Percentiles rank a stretch among this genome's conserved stretches.
These are phyloP conservation scores for Idaea straminata DNA, from an alignment of 2,888 invertebrate species.

Conservation along the genomic window DNA sequence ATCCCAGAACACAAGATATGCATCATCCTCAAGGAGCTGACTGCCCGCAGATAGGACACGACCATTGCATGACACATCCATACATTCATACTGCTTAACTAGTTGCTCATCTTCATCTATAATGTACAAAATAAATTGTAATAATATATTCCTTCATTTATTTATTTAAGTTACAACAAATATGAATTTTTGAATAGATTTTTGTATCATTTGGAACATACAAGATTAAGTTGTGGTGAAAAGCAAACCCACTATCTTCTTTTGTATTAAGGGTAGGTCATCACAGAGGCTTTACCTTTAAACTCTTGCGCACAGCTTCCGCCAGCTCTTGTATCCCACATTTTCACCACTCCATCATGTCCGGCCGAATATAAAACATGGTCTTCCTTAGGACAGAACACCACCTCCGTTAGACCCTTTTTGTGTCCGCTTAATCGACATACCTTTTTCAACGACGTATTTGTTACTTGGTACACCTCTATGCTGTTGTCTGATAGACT, in stretches of 20 bases:
- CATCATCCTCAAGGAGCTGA: conserved; percentile 83
- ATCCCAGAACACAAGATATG: conserved; percentile 91
- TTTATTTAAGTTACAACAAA: too few species aligned
- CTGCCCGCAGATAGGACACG: conserved; percentile 88
- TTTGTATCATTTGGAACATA: too few species aligned
- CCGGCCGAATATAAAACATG: conserved; percentile 81
- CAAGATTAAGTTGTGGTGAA: too few species aligned
- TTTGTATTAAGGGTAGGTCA: background rate
- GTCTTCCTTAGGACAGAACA: conserved; percentile 79
- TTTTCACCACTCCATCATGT: conserved; percentile 77
- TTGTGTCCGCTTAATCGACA: conserved; percentile 68
- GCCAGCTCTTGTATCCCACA: conserved; percentile 82
- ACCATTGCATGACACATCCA: conserved; percentile 87
- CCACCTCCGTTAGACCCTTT: conserved; percentile 76
- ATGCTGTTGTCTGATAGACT: conserved; percentile 58
- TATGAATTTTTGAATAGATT: too few species aligned
- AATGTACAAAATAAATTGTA: conserved; percentile 13
- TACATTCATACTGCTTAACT: conserved; percentile 82
- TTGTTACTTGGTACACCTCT: conserved; percentile 62
- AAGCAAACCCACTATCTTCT: too few species aligned
- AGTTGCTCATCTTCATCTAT: conserved; percentile 61
- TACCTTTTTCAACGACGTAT: conserved; percentile 49
- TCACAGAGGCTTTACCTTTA: conserved; percentile 42
- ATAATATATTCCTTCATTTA: too few species aligned
- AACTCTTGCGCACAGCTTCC: conserved; percentile 60